These are phyloP conservation scores for Syngnathus acus DNA, from an alignment of 2,797 vertebrate genomes.

Conservation along the genomic window DNA sequence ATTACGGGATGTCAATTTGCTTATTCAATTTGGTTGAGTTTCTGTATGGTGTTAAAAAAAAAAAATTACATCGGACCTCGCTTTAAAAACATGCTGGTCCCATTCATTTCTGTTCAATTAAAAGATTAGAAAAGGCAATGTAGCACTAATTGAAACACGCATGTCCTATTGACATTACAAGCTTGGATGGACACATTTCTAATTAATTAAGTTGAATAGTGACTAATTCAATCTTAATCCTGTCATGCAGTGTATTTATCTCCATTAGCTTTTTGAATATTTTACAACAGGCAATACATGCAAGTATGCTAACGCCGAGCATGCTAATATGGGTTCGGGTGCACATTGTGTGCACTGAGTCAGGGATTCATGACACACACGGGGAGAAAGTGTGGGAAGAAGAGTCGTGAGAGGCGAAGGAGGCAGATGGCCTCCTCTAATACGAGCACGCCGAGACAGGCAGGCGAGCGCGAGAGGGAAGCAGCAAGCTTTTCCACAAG, in stretches of 20 bases:
- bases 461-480: constrained; percentile 41
- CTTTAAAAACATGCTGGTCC: constrained; percentile 38
- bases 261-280: constrained; percentile 42
- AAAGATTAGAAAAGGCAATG: constrained; percentile 60
- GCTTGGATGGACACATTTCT: constrained; percentile 54
- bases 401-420: constrained; percentile 37
- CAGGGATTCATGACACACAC: constrained; percentile 43
- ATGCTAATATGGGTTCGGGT: constrained; percentile 25
- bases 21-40: constrained; percentile 17
- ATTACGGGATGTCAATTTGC: constrained; percentile 26
- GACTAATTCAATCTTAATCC: constrained; percentile 59
- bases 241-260: constrained; percentile 53
- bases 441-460: constrained; percentile 33
- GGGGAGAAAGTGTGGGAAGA: constrained; percentile 53
- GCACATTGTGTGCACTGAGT: constrained; percentile 22
- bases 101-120: constrained; percentile 56
- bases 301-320: constrained; percentile 13
- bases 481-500: constrained; percentile 51
- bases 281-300: constrained; percentile 24
- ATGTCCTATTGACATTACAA: constrained; percentile 60
- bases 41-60: background rate
- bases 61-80: constrained; percentile 22
- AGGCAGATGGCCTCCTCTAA: constrained; percentile 62
- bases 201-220: constrained; percentile 60
- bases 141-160: constrained; percentile 55